Evolutionary conservation across 2,888 invertebrate genomes (phyloP).

Genomic region (Sinohyriopsis cumingii): DNA sequence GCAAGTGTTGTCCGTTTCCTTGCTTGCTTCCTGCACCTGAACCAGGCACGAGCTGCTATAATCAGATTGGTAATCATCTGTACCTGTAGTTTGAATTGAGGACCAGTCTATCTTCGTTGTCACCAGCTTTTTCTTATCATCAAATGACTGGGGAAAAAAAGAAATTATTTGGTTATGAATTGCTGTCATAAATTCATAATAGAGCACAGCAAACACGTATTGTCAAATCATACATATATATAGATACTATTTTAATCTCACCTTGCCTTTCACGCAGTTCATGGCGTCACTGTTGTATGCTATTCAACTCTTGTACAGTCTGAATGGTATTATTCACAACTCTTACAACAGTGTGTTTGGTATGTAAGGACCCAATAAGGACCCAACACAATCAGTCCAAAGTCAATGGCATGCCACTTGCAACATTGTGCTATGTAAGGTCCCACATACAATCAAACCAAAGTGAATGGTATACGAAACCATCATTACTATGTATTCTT

Average conservation of each 20-base stretch:
- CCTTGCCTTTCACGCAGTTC: background rate
- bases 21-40: slow-evolving; percentile 60
- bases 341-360: too few species aligned
- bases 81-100: slow-evolving; percentile 6
- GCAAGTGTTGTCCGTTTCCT: slow-evolving; percentile 56
- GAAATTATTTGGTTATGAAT: background rate
- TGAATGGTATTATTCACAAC: too few species aligned
- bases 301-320: background rate
- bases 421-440: too few species aligned
- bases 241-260: background rate
- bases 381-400: too few species aligned
- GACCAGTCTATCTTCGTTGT: slow-evolving; percentile 15
- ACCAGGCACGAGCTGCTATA: background rate
- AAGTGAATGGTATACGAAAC: too few species aligned
- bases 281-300: background rate
- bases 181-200: too few species aligned
- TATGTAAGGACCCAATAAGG: too few species aligned
- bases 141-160: slow-evolving; percentile 8
- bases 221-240: too few species aligned
- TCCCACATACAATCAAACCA: too few species aligned
- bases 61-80: slow-evolving; percentile 8
- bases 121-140: slow-evolving; percentile 15
- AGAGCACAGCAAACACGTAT: too few species aligned
- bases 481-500: too few species aligned
- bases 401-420: too few species aligned